Conservation (phyloP, 2,797 vertebrate species). For the Sebastes dallii region DNA sequence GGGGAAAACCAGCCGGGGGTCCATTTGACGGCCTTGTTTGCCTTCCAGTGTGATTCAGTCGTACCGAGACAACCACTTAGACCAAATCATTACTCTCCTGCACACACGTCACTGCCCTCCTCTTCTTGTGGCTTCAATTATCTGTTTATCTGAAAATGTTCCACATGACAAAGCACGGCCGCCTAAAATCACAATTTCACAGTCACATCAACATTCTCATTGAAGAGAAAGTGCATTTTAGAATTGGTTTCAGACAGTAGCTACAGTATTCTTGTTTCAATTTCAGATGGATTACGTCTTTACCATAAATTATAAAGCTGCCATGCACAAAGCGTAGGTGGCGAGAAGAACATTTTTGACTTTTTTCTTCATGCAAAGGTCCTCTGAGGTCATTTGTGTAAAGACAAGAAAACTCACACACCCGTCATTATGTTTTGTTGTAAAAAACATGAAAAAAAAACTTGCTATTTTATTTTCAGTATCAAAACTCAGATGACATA, state of each 20-base stretch:
- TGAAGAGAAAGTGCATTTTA: neutral
- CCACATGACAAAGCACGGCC: neutral
- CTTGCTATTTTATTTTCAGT: too few relatives aligned
- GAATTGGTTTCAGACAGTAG: neutral
- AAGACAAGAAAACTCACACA: too few relatives aligned
- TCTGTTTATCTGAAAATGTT: conserved; percentile 15
- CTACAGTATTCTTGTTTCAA: too few relatives aligned
- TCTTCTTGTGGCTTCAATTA: conserved; percentile 28
- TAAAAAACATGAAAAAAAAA: too few relatives aligned
- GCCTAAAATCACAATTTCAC: neutral
- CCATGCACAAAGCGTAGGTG: too few relatives aligned
- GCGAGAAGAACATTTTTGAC: neutral
- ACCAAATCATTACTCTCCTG: conserved; percentile 10
- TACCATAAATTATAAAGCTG: neutral
- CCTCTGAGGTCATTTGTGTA: neutral
- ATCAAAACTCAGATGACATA: neutral
- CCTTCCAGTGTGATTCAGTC: conserved; percentile 34
- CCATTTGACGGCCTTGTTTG: conserved; percentile 9
- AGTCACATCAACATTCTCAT: neutral
- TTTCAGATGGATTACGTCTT: neutral
- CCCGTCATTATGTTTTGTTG: too few relatives aligned
- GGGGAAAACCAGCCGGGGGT: neutral
- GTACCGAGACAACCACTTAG: neutral
- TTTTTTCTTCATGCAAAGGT: neutral
- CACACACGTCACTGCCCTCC: conserved; percentile 2